Percentiles rank a stretch among this genome's conserved stretches.
Evolutionary conservation across 2,113 vertebrate genomes (phyloP).

Genomic region (Fregetta grallaria): DNA sequence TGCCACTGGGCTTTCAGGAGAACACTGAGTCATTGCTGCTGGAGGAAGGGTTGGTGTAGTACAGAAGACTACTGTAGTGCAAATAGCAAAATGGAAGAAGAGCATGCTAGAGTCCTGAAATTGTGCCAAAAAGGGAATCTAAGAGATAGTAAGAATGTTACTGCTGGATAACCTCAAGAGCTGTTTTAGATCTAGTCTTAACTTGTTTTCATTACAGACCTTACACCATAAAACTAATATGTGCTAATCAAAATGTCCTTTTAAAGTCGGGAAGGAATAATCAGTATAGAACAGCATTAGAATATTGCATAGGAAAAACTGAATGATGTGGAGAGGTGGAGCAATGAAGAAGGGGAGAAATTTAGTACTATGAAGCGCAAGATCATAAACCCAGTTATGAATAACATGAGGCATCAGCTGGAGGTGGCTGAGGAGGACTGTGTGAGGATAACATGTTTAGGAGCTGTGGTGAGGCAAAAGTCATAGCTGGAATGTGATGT

Average conservation of each 20-base stretch:
- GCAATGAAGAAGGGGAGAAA: neutral
- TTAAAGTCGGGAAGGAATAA: neutral
- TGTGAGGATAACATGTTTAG: neutral
- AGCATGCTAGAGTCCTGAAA: neutral
- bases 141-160: neutral
- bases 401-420: neutral
- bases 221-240: neutral
- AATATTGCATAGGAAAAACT: fast-evolving
- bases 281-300: neutral
- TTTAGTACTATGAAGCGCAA: neutral
- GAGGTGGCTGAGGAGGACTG: neutral
- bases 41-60: neutral
- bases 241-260: neutral
- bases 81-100: neutral
- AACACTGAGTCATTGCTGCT: neutral
- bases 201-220: neutral
- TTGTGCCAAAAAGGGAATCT: neutral
- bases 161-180: neutral
- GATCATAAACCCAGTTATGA: neutral
- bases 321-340: neutral
- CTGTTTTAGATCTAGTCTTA: neutral
- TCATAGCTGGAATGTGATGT: neutral
- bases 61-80: neutral
- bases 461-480: neutral
- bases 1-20: neutral